Base-by-base conservation (phyloP, 2,113 vertebrate genomes). In the Trachemys scripta region DNA sequence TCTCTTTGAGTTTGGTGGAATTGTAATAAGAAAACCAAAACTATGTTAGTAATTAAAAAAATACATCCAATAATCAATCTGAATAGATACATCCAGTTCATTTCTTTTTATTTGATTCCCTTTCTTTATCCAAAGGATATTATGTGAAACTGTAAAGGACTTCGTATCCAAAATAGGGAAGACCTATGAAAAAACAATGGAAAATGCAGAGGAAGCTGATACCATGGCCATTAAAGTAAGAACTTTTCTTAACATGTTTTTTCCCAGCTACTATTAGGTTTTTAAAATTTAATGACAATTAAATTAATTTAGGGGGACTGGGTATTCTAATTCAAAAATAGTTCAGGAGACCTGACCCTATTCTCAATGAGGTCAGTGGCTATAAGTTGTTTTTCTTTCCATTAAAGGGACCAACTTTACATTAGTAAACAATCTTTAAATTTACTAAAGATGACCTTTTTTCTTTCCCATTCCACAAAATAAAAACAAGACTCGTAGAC, bases 91-190 rank as follows among this genome's bases (percentile, higher is more conserved):
- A 49, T 7, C 14, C 83, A 12, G 87, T 93, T 90, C 2, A 92
- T 90, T 94, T 88, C 0, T 84, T 90, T 93, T 95, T 12, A 25
- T 90, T 92, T 96, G 85, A 38, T 69, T 62, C 19, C 72, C 35
- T 82, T 5, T 95, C 94, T 95, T 97, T 95, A 72, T 81, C 89
- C 81, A 80, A 98, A 99, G 99, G 98, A 98, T 99, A 95, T 98
- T 99, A 35, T 99, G 99, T 98, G 99, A 99, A 98, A 99, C 99
- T 2, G 99, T 99, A 91, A 99, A 99, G 98, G 99, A 99, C 89
- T 99, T 99, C 78, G 99, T 99, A 94, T 98, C 99, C 98, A 99
- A 99, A 99, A 99, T 99, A 88, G 99, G 99, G 31, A 99, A 99
- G 97, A 98, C 98, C 3, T 99, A 99, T 0, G 99, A 99, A 83